Evolutionary conservation across 2,113 vertebrate genomes (phyloP), one percentile per base, ranked within the genome.

Genomic region (Baryphthengus martii): DNA sequence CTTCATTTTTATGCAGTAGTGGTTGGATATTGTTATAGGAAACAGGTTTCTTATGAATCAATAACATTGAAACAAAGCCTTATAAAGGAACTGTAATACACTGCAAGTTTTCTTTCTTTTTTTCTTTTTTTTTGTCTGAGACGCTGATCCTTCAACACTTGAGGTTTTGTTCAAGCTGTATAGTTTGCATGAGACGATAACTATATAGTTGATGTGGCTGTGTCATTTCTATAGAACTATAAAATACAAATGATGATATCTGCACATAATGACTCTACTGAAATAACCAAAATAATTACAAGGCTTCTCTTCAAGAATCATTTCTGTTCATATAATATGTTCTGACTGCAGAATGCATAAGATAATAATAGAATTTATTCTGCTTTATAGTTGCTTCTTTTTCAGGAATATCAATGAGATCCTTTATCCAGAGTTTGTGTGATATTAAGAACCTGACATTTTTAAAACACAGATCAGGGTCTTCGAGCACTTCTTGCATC

Each of bases 211-310:
- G 70, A 42, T 20, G 53, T 4, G n/a, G 31, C 35, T 79, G 8
- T 55, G 28, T 35, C 33, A n/a, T 73, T 71, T 75, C 35, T 75
- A 50, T 49, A 66, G 65, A 49, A 63, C 59, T 89, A 12, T 47
- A 52, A 56, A 83, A 39, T 59, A 66, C 42, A 90, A 72, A 47
- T 81, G 47, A 35, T 59, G 17, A 31, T 81, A 83, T 47, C 25
- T 75, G 33, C 35, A 63, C 24, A 17, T 81, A 90, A 86, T 63
- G 29, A 59, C 24, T 85, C 44, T 59, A 24, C 93, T 93, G 90
- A 90, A 96, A 81, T 45, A 81, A 75, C n/a, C 61, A 68, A 88
- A 93, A 77, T 93, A 83, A 77, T 83, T 63, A 37, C 67, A 90
- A 78, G 52, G 14, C 7, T 80, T 91, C 40, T 74, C n/a, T 76